A percentile compares a stretch with the other conserved stretches of the same genome.
Conservation (phyloP, 2,797 vertebrate genomes). For the Bovichtus diacanthus region DNA sequence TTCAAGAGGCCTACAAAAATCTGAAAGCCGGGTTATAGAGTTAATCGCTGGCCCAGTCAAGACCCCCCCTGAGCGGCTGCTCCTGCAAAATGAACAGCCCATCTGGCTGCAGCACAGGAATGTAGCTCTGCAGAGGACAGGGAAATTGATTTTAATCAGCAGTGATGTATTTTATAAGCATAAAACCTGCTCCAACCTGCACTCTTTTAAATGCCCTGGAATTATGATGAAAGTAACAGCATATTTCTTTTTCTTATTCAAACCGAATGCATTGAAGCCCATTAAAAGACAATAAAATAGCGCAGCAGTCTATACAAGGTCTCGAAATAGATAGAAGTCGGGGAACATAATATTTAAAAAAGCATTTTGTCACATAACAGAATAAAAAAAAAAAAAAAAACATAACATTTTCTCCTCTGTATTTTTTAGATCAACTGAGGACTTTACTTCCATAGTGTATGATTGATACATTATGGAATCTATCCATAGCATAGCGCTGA, state of each 20-base stretch:
- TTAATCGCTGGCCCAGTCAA: constrained; percentile 60
- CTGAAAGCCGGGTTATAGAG: constrained; percentile 72
- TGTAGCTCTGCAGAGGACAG: constrained; percentile 36
- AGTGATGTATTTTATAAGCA: constrained; percentile 67
- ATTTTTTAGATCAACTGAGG: constrained; percentile 25
- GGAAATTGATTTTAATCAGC: constrained; percentile 59
- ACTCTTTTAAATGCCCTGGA: constrained; percentile 49
- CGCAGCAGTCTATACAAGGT: neutral
- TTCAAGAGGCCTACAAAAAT: constrained; percentile 77
- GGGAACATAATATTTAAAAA: constrained; percentile 2
- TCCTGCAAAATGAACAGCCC: constrained; percentile 58
- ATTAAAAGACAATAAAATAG: constrained; percentile 17
- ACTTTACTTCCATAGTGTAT: neutral
- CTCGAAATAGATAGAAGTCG: constrained; percentile 22
- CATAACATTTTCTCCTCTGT: neutral
- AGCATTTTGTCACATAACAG: constrained; percentile 27
- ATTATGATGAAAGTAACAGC: constrained; percentile 48
- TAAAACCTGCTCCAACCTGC: constrained; percentile 56
- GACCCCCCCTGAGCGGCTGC: constrained; percentile 54
- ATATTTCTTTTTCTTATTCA: constrained; percentile 13
- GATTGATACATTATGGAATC: constrained; percentile 53
- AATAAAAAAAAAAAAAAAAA: neutral
- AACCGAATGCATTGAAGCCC: constrained; percentile 43
- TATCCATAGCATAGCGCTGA: constrained; percentile 55
- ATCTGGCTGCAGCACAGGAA: constrained; percentile 51